Evolutionary conservation across 2,888 invertebrate species (phyloP), one percentile per base, ranked within the genome.

Genomic region (Tenodera sinensis): DNA sequence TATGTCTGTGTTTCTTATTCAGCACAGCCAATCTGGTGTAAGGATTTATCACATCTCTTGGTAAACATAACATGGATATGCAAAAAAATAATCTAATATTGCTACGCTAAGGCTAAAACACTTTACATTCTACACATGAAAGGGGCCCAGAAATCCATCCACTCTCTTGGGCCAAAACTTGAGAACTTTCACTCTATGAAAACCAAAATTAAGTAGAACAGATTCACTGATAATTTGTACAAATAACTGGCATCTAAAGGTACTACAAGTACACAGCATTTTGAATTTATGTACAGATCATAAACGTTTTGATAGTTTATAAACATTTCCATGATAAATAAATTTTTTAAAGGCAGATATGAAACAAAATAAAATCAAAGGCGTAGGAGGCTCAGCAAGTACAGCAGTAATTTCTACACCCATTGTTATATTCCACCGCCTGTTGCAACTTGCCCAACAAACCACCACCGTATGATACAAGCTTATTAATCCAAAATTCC

Each of bases 61-160:
- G 54, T 25, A 14, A 71, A 71, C 54, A 15, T 71, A 71, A 71
- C 20, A 71, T 71, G 54, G 54, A 20, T 71, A 71, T 71, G 54
- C 54, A 71, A 20, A 42, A 42, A 42, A 25, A 25, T 71, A 20
- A 71, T 71, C 20, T 71, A 71, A 71, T 20, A 71, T 25, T 71
- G 15, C 54, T 71, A 71, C 20, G 25, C 54, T 71, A 71, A 71
- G 54, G 54, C 54, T 71, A 71, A 71, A 71, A 71, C 54, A 71
- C 54, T 71, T 71, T 87, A 89, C 20, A 89, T 20, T 87, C 89
- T 89, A 89, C 89, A 47, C 42, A 88, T 88, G 90, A 87, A 71
- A 27, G 87, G 87, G 90, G 91, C 90, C 90, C 91, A 91, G 91
- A 91, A 90, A 90, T 91, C 91, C 90, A 87, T 82, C 87, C 83